Base-by-base conservation (phyloP, 2,888 invertebrate species). In the Dryomyza anilis region DNA sequence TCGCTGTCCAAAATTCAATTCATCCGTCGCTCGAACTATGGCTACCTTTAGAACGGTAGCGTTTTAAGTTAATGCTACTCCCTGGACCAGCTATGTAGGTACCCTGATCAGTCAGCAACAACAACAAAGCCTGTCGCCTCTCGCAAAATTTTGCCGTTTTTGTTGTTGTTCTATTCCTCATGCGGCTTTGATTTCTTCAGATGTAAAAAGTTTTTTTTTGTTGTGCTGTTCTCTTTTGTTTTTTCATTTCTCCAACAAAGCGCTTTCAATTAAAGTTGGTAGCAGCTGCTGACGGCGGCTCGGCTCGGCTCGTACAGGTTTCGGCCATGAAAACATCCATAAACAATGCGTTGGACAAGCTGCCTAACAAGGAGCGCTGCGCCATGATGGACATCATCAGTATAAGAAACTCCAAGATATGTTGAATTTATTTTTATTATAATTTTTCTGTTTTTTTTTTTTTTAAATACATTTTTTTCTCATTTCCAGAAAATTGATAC, bases 31-130 rank as follows among this genome's bases (percentile, higher is more conserved):
- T n/a, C n/a, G n/a, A n/a, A n/a, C n/a, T n/a, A n/a, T n/a, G n/a
- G n/a, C n/a, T n/a, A n/a, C n/a, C n/a, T n/a, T n/a, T n/a, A n/a
- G n/a, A 77, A 78, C 79, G 76, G 78, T 79, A 78, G 79, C 78
- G 67, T 76, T 78, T 75, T 76, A 74, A 76, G 75, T 76, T 77
- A 72, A 64, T 66, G 45, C n/a, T 36, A 21, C 46, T 46, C 27
- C 58, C 29, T 25, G 16, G 7, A 45, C 10, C 39, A 43, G 29
- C 7, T 19, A n/a, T n/a, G n/a, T n/a, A n/a, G n/a, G n/a, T n/a
- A n/a, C n/a, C n/a, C n/a, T n/a, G n/a, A n/a, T n/a, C n/a, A n/a
- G n/a, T n/a, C 55, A 53, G 53, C 27, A 55, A 55, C 27, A 23
- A 33, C 33, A 33, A 56, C 52, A 46, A 52, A 65, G 65, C 65